phyloP scores from a whole-genome alignment of 2,113 vertebrate species.

The Cettia cetti region DNA sequence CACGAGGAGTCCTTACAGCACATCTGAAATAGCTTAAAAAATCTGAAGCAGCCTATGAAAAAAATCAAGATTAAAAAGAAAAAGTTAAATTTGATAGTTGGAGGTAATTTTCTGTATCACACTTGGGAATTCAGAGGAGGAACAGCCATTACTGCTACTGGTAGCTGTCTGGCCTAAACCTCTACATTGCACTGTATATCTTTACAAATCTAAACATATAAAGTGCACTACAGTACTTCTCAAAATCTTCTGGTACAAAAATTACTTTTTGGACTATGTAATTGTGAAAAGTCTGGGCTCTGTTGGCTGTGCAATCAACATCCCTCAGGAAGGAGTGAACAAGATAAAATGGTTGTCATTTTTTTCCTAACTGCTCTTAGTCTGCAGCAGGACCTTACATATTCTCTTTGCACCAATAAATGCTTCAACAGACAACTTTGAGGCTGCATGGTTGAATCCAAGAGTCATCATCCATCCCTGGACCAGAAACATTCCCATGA shows the following conservation, averaged over 20 bases:
- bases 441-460: background rate
- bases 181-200: background rate
- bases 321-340: background rate
- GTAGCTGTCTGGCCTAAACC: background rate
- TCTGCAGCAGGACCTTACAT: background rate
- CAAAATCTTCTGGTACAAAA: background rate
- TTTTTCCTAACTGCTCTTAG: background rate
- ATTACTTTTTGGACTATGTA: background rate
- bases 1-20: background rate
- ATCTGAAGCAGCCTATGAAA: background rate
- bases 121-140: background rate
- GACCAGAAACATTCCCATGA: background rate
- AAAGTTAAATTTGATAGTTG: background rate
- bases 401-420: background rate
- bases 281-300: background rate
- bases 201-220: background rate
- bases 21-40: background rate
- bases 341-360: background rate
- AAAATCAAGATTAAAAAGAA: background rate
- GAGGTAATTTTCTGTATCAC: conserved; percentile 8
- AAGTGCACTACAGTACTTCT: background rate
- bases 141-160: background rate
- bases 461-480: background rate
- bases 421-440: background rate
- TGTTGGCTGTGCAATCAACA: background rate